Evolutionary conservation across 92 coral and sea anemone species (phyloP).

Genomic region (Epizoanthus ramosus): DNA sequence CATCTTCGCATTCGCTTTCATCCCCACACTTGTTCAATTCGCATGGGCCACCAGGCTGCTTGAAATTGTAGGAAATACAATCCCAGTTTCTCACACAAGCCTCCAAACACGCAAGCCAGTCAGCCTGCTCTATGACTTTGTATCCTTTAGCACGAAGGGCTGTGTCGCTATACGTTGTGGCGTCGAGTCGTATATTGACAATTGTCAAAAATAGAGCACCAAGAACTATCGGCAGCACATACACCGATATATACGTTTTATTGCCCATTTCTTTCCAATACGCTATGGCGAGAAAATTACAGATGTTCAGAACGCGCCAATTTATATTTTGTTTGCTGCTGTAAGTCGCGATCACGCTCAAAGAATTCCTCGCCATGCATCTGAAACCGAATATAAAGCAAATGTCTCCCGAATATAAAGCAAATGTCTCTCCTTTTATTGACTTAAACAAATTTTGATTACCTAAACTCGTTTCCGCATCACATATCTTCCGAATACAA

Average conservation of each 20-base stretch:
- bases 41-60: slow-evolving; percentile 4
- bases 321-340: background rate
- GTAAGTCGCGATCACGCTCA: too few relatives aligned
- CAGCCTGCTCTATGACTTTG: background rate
- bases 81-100: background rate
- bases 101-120: slow-evolving; percentile 21
- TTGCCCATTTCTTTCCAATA: background rate
- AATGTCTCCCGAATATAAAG: too few relatives aligned
- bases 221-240: background rate
- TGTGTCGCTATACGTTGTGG: slow-evolving; percentile 4
- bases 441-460: too few relatives aligned
- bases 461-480: too few relatives aligned
- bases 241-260: background rate
- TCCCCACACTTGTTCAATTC: slow-evolving; percentile 11
- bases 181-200: background rate
- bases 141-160: background rate
- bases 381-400: too few relatives aligned
- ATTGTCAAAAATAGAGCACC: background rate
- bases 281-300: background rate
- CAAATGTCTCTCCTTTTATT: too few relatives aligned
- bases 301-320: background rate
- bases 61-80: slow-evolving; percentile 20
- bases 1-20: background rate
- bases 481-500: too few relatives aligned
- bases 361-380: background rate